Evolutionary conservation across 2,113 vertebrate genomes (phyloP).

Genomic region (Emydocephalus ijimae): DNA sequence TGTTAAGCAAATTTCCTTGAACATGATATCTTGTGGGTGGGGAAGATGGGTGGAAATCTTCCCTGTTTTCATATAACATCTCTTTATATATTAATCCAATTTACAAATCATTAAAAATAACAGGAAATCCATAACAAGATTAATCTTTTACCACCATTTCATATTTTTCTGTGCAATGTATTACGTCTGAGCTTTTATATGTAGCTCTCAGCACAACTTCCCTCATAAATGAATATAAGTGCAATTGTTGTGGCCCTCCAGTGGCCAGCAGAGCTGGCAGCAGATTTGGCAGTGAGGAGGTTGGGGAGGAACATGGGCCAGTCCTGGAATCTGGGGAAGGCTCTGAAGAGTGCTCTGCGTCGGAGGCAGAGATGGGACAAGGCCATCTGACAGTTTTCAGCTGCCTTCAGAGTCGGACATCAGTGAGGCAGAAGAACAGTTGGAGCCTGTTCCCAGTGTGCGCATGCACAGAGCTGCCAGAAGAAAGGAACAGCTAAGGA

Average conservation of each 20-base stretch:
- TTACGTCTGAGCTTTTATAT: not conserved
- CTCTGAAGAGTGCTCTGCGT: too few relatives aligned
- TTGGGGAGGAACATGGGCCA: too few relatives aligned
- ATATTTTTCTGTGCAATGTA: not conserved
- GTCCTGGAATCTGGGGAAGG: too few relatives aligned
- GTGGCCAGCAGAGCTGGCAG: too few relatives aligned
- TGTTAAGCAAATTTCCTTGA: not conserved
- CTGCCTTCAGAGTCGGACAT: too few relatives aligned
- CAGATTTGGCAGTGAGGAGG: too few relatives aligned
- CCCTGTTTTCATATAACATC: not conserved
- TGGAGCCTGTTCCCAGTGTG: too few relatives aligned
- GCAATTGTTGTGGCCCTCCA: not conserved
- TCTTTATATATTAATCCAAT: not conserved
- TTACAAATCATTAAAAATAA: not conserved
- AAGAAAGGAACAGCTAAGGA: too few relatives aligned
- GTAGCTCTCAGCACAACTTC: not conserved
- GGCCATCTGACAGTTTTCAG: too few relatives aligned
- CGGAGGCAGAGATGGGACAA: too few relatives aligned
- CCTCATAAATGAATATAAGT: not conserved
- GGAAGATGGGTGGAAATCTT: not conserved
- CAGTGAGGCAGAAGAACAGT: too few relatives aligned
- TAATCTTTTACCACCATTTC: not conserved
- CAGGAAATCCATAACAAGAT: not conserved
- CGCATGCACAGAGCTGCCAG: too few relatives aligned
- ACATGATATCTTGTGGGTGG: not conserved